Percentiles rank a stretch among this genome's conserved stretches.
Evolutionary conservation across 35 echinoderm and acorn worm genomes (phyloP).

Genomic region (Apostichopus californicus): DNA sequence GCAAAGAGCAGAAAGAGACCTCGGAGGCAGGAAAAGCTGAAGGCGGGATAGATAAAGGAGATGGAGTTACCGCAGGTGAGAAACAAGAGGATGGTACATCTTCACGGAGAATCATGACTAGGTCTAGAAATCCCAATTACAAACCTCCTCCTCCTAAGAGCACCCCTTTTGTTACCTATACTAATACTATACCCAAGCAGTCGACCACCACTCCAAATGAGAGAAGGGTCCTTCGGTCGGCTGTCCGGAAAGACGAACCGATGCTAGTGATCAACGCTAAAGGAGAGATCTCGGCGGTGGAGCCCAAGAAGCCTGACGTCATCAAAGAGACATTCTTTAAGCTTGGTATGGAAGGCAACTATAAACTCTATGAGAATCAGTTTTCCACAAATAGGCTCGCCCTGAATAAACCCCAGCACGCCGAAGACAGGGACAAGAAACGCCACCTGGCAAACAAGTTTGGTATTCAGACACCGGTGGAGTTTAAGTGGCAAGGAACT

Average conservation of each 20-base stretch:
- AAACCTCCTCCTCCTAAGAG: conserved; percentile 96
- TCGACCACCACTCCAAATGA: not conserved
- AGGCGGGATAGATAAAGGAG: conserved; percentile 6
- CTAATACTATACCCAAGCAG: conserved; percentile 69
- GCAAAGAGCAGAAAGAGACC: conserved; percentile 28
- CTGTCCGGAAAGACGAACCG: conserved; percentile 62
- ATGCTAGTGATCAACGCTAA: conserved; percentile 90
- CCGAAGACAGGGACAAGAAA: conserved; percentile 87
- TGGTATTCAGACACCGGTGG: conserved; percentile 54
- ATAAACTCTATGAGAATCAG: conserved; percentile 95
- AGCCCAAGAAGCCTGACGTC: conserved; percentile 35
- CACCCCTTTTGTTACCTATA: conserved; percentile 92
- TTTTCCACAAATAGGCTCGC: conserved; percentile 78
- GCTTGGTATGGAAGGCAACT: conserved; percentile 94
- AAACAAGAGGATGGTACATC: conserved; percentile 43
- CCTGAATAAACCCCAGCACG: conserved; percentile 96
- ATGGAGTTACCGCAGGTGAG: conserved; percentile 42
- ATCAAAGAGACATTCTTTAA: conserved; percentile 70
- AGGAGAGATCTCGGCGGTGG: conserved; percentile 84
- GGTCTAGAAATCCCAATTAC: conserved; percentile 96
- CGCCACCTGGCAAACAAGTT: conserved; percentile 89
- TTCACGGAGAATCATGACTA: conserved; percentile 76
- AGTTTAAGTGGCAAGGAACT: conserved; percentile 93
- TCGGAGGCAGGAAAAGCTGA: conserved; percentile 20
- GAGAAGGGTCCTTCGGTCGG: conserved; percentile 26